These are phyloP conservation scores for Pachliopta kotzebuea DNA, from an alignment of 2,888 invertebrate species.

Conservation along the genomic window DNA sequence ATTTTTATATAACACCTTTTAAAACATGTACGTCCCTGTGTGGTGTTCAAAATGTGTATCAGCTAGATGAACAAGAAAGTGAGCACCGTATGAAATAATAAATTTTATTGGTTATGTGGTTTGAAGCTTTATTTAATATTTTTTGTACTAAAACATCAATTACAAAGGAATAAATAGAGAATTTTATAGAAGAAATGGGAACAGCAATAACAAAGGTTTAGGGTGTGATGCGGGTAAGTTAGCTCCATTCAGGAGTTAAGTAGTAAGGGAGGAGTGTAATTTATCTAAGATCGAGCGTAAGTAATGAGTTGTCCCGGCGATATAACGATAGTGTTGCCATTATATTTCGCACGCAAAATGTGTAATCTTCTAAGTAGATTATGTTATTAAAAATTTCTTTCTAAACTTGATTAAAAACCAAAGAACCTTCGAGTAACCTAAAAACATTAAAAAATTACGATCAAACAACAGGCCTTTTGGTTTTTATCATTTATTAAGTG, in stretches of 20 bases:
- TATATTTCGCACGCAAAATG: slow-evolving; percentile 29
- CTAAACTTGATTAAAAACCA: background rate
- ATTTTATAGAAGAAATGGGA: slow-evolving; percentile 28
- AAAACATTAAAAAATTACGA: too few relatives aligned
- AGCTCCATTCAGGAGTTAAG: slow-evolving; percentile 32
- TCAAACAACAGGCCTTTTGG: too few relatives aligned
- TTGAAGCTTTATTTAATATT: background rate
- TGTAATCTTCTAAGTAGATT: slow-evolving; percentile 2
- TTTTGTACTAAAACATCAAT: slow-evolving; percentile 8
- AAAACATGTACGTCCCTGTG: too few relatives aligned
- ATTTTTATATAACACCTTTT: too few relatives aligned
- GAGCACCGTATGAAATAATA: too few relatives aligned
- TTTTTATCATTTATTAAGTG: too few relatives aligned
- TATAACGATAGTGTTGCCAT: slow-evolving; percentile 24
- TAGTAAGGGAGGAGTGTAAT: slow-evolving; percentile 48
- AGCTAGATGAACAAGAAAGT: too few relatives aligned
- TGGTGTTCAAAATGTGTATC: too few relatives aligned
- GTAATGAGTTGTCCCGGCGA: slow-evolving; percentile 57
- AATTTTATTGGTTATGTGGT: too few relatives aligned
- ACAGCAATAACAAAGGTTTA: slow-evolving; percentile 30
- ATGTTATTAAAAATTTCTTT: slow-evolving; percentile 6
- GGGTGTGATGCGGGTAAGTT: slow-evolving; percentile 29
- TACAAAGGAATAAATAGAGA: slow-evolving; percentile 19
- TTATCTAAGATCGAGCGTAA: slow-evolving; percentile 65
- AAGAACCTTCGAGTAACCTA: background rate